phyloP scores from a whole-genome alignment of 2,888 invertebrate species.

The Trichogramma dendrolimi region DNA sequence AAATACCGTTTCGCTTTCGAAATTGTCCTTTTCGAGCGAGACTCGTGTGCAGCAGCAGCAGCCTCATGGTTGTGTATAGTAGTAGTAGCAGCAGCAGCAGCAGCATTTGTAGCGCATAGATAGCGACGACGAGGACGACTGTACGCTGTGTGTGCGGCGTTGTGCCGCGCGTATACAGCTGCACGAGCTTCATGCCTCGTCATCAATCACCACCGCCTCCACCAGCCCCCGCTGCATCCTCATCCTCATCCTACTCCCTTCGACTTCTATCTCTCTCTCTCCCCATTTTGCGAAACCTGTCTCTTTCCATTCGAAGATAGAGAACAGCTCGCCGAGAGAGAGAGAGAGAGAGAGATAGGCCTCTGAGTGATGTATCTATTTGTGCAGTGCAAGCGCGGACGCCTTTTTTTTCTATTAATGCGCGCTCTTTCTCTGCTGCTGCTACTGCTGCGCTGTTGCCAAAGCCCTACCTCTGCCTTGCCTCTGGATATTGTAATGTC shows the following conservation, averaged over 20 bases:
- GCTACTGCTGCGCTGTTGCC: no score
- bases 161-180: no score
- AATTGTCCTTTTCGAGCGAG: conserved; percentile 19
- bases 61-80: no score
- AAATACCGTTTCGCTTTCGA: conserved; percentile 4
- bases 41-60: no score
- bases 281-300: not conserved
- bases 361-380: conserved; percentile 17
- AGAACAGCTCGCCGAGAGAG: conserved; percentile 1
- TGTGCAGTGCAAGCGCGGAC: not conserved
- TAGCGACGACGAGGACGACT: not conserved
- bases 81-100: no score
- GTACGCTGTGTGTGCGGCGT: not conserved
- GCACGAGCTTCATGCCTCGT: not conserved
- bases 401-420: no score
- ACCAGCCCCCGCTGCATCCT: no score
- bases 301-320: conserved; percentile 18
- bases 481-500: no score
- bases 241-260: no score
- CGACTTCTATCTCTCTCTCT: no score
- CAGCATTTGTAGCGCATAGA: not conserved
- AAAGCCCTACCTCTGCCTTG: no score
- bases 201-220: conserved; percentile 15
- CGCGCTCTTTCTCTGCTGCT: no score
- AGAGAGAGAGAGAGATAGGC: conserved; percentile 3